Evolutionary conservation across 1,140 invertebrate species (phyloP), one percentile per base, ranked within the genome.

Genomic region (Sinonovacula constricta): DNA sequence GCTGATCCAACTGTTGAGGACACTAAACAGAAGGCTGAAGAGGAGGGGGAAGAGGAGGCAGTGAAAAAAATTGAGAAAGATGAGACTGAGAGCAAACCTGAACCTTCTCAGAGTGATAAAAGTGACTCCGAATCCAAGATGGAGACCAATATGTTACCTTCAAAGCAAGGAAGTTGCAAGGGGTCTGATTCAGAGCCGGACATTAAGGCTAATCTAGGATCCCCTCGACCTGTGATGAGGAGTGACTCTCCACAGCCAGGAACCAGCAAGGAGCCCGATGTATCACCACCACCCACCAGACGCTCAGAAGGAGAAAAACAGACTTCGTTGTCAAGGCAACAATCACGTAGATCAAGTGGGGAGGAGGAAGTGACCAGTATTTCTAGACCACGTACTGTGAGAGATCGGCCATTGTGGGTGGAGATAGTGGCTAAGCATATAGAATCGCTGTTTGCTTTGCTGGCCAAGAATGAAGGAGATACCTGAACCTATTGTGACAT

Each of bases 341-440:
- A 51, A 36, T 18, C 34, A 15, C 15, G 67, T 28, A 57, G 67
- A 15, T 49, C 30, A 2, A 54, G 56, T 56, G 71, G 54, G 14
- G 60, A 67, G 30, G 67, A 67, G 30, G 68, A 60, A 34, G 65
- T 62, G 49, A 53, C 62, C 18, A 67, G 62, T 14, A 57, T 62
- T n/a, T 77, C 60, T 15, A 22, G 66, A 10, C 45, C 66, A 22
- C 39, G 39, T 18, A n/a, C n/a, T n/a, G 18, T 45, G 0, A 54
- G 80, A 39, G 85, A 87, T 53, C 78, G 82, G 30, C 84, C 85
- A 31, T 83, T 79, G 36, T 71, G 80, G 36, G 79, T 88, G 3
- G 87, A 88, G 60, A 71, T 81, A 18, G 86, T 88, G 26, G 84
- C 84, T 24, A 83, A 83, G 56, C 83, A 87, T 63, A 86, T 88